Conservation (phyloP, 1,140 invertebrate genomes). For the Belonocnema kinseyi region DNA sequence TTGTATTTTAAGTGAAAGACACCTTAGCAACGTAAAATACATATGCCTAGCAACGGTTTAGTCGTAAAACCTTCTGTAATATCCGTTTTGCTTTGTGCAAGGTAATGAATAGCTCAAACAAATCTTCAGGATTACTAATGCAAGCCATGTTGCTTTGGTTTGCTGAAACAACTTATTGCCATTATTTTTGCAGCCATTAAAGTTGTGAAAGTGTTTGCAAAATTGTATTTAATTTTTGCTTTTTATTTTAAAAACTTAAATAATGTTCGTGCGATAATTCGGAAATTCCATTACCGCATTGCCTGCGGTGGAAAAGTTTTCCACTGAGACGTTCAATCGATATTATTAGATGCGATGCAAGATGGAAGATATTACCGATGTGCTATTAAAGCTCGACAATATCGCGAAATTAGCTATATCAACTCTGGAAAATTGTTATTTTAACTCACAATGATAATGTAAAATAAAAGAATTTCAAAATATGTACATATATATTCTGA, state of each 20-base stretch:
- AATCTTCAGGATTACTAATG: too few species aligned
- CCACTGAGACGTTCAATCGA: not conserved
- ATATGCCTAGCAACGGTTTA: too few species aligned
- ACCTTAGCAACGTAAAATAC: too few species aligned
- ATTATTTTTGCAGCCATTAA: not conserved
- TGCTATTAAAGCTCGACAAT: not conserved
- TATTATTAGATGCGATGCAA: not conserved
- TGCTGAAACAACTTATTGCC: not conserved
- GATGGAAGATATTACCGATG: not conserved
- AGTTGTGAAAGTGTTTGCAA: not conserved
- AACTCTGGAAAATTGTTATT: too few species aligned
- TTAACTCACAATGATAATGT: not conserved
- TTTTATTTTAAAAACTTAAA: not conserved
- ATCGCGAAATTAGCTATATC: too few species aligned
- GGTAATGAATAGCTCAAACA: too few species aligned
- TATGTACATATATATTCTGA: too few species aligned
- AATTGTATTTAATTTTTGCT: not conserved
- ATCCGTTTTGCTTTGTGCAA: too few species aligned
- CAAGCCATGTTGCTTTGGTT: too few species aligned
- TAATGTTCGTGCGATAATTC: slow-evolving; percentile 4
- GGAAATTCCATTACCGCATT: slow-evolving; percentile 10
- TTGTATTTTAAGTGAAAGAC: not conserved
- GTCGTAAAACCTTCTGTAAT: too few species aligned
- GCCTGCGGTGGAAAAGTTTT: not conserved
- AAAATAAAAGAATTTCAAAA: not conserved